These are phyloP conservation scores for Tretioscincus oriximinensis DNA, from an alignment of 2,113 vertebrate genomes.

Conservation along the genomic window DNA sequence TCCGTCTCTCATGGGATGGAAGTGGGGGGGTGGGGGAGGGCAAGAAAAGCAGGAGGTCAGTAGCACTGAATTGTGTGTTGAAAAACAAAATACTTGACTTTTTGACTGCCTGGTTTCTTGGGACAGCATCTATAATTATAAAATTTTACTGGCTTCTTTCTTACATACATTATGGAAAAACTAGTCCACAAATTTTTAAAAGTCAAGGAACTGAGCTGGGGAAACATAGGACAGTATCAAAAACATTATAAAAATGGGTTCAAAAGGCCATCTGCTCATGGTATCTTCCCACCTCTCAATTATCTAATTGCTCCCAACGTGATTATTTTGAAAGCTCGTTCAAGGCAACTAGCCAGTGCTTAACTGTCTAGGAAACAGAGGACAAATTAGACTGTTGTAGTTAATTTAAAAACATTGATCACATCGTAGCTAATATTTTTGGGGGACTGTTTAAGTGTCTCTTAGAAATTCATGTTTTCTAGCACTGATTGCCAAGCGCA, in stretches of 20 bases:
- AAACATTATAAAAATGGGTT: not conserved
- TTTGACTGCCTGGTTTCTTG: not conserved
- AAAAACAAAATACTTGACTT: not conserved
- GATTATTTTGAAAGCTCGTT: not conserved
- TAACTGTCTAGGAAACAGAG: conserved; percentile 27
- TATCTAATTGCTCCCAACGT: not conserved
- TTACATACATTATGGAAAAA: not conserved
- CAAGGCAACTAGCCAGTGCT: conserved; percentile 1
- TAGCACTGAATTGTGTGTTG: not conserved
- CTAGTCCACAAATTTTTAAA: not conserved
- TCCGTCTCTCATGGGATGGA: no score
- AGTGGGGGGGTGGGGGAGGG: no score
- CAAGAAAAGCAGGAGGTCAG: not conserved
- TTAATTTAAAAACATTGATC: conserved; percentile 6
- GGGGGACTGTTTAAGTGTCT: not conserved
- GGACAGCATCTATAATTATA: conserved; percentile 13
- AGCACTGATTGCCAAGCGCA: not conserved
- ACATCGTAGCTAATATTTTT: conserved; percentile 7
- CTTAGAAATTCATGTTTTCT: not conserved
- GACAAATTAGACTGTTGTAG: conserved; percentile 29
- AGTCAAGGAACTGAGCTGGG: not conserved
- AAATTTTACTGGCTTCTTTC: conserved; percentile 3
- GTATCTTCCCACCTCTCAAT: not conserved
- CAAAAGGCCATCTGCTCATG: not conserved
- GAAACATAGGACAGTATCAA: not conserved